phyloP scores from a whole-genome alignment of 35 echinoderm and acorn worm species.

The Patiria miniata region DNA sequence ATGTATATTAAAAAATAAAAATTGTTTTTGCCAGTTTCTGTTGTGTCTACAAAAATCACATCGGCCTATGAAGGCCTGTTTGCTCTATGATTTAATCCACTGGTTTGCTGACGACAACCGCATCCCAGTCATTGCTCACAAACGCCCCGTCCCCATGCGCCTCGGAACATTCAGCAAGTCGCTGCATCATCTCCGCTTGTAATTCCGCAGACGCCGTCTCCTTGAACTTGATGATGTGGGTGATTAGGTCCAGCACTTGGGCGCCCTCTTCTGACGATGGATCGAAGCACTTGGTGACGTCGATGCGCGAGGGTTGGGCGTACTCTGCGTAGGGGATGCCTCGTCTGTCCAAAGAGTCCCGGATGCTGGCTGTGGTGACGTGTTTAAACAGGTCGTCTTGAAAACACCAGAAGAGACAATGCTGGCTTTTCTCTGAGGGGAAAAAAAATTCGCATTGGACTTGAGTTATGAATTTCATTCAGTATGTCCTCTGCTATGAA shows the following conservation, averaged over 20 bases:
- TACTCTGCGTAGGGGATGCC: conserved; percentile 11
- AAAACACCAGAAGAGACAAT: background rate
- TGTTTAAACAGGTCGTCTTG: background rate
- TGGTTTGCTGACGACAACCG: conserved; percentile 19
- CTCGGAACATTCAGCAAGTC: conserved; percentile 26
- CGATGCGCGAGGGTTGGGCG: background rate
- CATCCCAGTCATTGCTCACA: conserved; percentile 45
- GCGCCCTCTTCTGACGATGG: conserved; percentile 18
- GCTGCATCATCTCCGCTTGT: conserved; percentile 29
- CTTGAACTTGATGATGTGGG: conserved; percentile 40
- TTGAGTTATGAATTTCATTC: no score
- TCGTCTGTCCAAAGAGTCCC: background rate
- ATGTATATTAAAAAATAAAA: no score
- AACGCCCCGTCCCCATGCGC: background rate
- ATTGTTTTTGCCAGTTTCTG: no score
- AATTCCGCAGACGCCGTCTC: conserved; percentile 39
- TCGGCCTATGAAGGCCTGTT: no score
- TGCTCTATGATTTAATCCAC: no score
- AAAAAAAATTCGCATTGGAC: no score
- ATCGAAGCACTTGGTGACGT: conserved; percentile 46
- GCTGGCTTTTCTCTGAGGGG: no score
- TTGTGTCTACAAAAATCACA: no score
- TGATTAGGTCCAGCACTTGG: conserved; percentile 51
- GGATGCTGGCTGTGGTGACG: background rate
- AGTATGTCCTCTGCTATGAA: no score